Evolutionary conservation across 37 sponge, comb jelly and placozoan genomes (phyloP), one percentile per base, ranked within the genome.

Genomic region (Lycopodina hypogea): DNA sequence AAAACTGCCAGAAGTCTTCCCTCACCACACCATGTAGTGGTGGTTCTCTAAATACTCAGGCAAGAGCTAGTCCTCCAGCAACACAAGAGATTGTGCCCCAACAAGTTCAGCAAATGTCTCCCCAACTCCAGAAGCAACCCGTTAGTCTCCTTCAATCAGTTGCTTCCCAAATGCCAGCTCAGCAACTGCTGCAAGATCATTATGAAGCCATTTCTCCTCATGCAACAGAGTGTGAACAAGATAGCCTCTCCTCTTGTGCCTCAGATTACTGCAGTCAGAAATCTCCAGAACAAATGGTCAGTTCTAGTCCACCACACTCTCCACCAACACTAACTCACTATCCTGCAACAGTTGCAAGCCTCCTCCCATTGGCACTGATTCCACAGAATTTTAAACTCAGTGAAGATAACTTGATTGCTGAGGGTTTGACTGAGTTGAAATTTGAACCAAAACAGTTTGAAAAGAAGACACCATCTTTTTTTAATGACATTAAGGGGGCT

Each of bases 341-440:
- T 65, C 35, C 66, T 32, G 7, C 17, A 32, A 34, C 66, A 15
- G 18, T 65, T 65, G 66, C 35, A 4, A 32, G 30, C 35, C 66
- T 32, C 12, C 66, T 65, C 12, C 66, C 66, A 30, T 30, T 65
- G 12, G 66, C 66, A 34, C 32, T 65, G 32, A 32, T 12, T 32
- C 66, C 66, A 30, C 33, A 65, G 35, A 65, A 65, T 32, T 34
- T 65, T 3, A 65, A 65, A 30, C 1, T 65, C 34, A 32, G 30
- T 7, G 66, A 65, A 34, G 66, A 65, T 65, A 34, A 65, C 12
- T 65, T 30, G 35, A 30, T 32, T 32, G 35, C 30, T 1, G 30
- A 65, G 66, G 30, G 35, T 65, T 65, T 65, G 66, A 65, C 66
- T 14, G 66, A 65, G 66, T 15, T 34, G 1, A 65, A 34, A 65